Percentiles rank a stretch among this genome's conserved stretches.
These are phyloP conservation scores for Clitarchus hookeri DNA, from an alignment of 2,888 invertebrate genomes.

Conservation along the genomic window DNA sequence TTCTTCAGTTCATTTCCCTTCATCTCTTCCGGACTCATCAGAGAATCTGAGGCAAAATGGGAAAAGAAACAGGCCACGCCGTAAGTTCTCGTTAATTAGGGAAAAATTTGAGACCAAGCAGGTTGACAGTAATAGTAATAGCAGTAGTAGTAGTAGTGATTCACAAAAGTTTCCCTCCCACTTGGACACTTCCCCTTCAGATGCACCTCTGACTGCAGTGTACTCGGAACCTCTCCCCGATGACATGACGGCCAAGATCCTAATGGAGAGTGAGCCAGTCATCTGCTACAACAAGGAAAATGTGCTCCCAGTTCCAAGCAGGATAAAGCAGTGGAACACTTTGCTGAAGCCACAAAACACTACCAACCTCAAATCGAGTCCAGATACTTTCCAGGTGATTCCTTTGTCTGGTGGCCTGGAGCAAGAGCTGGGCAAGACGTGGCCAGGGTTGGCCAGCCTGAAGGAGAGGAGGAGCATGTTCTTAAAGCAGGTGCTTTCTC, in stretches of 20 bases:
- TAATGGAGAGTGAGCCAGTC: constrained; percentile 32
- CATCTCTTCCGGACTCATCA: neutral
- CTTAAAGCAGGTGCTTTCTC: constrained; percentile 63
- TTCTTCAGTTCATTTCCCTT: neutral
- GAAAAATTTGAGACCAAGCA: constrained; percentile 60
- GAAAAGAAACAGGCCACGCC: constrained; percentile 56
- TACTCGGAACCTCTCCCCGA: constrained; percentile 29
- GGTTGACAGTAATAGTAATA: neutral
- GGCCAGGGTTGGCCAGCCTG: constrained; percentile 49
- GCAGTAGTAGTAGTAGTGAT: constrained; percentile 5
- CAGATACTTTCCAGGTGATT: constrained; percentile 28
- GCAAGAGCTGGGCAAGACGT: constrained; percentile 15
- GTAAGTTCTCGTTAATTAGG: constrained; percentile 63
- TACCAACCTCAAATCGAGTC: constrained; percentile 29
- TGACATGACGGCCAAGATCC: constrained; percentile 28
- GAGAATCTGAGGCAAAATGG: constrained; percentile 38
- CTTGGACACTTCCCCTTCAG: neutral
- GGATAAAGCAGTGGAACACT: constrained; percentile 45
- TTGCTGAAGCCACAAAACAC: constrained; percentile 38
- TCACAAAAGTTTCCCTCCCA: neutral
- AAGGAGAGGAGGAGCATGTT: constrained; percentile 62
- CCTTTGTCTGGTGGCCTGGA: neutral
- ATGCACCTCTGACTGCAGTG: constrained; percentile 28
- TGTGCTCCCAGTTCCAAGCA: constrained; percentile 46
- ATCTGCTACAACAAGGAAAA: constrained; percentile 49